phyloP scores from a whole-genome alignment of 2,797 vertebrate genomes.

The Astyanax mexicanus region DNA sequence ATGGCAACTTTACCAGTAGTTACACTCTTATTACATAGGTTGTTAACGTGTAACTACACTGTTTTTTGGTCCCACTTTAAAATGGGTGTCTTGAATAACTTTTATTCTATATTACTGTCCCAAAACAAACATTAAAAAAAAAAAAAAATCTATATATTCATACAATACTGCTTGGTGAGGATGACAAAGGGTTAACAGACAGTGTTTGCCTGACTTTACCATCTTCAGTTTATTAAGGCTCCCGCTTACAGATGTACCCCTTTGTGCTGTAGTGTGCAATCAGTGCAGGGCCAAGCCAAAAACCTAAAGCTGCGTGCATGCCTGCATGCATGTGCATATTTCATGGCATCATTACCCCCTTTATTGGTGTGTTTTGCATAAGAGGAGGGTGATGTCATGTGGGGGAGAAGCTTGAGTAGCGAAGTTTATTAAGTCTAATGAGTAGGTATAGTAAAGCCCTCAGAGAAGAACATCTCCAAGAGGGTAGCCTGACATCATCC shows the following conservation, averaged over 20 bases:
- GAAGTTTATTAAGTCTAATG: slow-evolving; percentile 52
- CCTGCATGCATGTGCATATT: slow-evolving; percentile 3
- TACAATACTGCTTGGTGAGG: too few species aligned
- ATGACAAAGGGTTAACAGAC: too few species aligned
- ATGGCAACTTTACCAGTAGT: too few species aligned
- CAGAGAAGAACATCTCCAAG: slow-evolving; percentile 10
- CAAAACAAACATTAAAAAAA: too few species aligned
- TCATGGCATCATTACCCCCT: slow-evolving; percentile 16
- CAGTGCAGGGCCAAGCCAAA: slow-evolving; percentile 1
- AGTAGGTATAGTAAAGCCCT: slow-evolving; percentile 31
- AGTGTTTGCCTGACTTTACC: slow-evolving; percentile 41
- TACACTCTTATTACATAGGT: too few species aligned
- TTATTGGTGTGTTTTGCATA: slow-evolving; percentile 31
- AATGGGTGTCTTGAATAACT: too few species aligned
- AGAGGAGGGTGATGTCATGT: slow-evolving; percentile 40
- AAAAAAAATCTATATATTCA: too few species aligned
- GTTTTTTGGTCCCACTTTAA: too few species aligned
- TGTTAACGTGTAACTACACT: too few species aligned
- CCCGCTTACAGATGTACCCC: slow-evolving; percentile 33
- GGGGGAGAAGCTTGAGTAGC: not conserved
- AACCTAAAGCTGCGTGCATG: slow-evolving; percentile 15
- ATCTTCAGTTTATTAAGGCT: slow-evolving; percentile 26
- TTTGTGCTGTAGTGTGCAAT: slow-evolving; percentile 17
- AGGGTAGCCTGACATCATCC: slow-evolving; percentile 18
- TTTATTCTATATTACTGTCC: too few species aligned